These are phyloP conservation scores for Actinernus sp. DNA, from an alignment of 92 coral and sea anemone species.

Conservation along the genomic window DNA sequence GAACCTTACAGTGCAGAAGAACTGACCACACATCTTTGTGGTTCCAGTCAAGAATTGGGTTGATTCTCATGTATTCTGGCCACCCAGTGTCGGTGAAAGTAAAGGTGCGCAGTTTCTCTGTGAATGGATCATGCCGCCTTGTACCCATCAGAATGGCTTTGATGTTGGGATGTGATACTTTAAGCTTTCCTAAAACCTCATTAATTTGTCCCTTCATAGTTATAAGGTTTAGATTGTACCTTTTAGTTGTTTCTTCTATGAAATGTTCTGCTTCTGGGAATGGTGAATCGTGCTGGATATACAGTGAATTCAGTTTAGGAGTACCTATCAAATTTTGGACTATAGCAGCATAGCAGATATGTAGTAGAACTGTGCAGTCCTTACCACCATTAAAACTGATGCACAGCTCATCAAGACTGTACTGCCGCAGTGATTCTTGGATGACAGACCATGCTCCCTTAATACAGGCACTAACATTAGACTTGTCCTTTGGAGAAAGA, in stretches of 20 bases:
- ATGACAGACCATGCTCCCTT: constrained; percentile 99
- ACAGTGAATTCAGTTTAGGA: constrained; percentile 78
- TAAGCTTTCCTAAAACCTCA: constrained; percentile 68
- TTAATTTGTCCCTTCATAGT: constrained; percentile 79
- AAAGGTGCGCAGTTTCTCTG: constrained; percentile 81
- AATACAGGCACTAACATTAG: constrained; percentile 81
- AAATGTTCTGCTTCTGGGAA: constrained; percentile 95
- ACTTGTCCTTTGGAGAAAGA: constrained; percentile 59
- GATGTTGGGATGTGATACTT: constrained; percentile 77
- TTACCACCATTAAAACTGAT: constrained; percentile 98
- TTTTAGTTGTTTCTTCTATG: constrained; percentile 62
- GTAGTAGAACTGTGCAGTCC: constrained; percentile 92
- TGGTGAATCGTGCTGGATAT: constrained; percentile 82
- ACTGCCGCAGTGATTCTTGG: constrained; percentile 81
- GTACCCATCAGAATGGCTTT: constrained; percentile 94
- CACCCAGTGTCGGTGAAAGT: constrained; percentile 97
- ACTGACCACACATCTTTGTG: constrained; percentile 94
- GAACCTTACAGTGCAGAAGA: constrained; percentile 77
- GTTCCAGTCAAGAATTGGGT: constrained; percentile 97
- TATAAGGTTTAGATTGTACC: constrained; percentile 80
- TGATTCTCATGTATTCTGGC: constrained; percentile 94
- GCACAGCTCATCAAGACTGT: constrained; percentile 87
- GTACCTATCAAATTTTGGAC: constrained; percentile 22
- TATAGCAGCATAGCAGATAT: constrained; percentile 76
- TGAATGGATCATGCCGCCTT: constrained; percentile 94